Base-by-base conservation (phyloP, 2,113 vertebrate genomes). In the Pollachius pollachius region DNA sequence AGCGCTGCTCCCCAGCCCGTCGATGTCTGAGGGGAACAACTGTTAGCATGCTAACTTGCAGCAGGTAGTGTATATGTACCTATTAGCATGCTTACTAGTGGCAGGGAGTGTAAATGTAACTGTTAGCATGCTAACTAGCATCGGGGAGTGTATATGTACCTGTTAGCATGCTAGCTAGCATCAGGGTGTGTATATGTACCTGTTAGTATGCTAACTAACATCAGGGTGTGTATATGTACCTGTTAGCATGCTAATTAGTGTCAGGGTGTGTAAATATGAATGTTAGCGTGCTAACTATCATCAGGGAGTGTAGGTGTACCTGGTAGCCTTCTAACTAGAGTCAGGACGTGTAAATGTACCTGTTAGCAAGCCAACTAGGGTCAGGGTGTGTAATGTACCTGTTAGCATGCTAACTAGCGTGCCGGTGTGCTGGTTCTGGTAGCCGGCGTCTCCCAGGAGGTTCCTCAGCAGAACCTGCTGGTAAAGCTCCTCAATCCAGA, bases 401-500 rank as follows among this genome's bases (percentile, higher is more conserved):
- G 94, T 98, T 34, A 99, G 90, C 94, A 98, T 95, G 79, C 93
- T 95, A 89, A 98, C 94, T 73, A 99, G 95, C 0, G 97, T 93
- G 64, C 94, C 90, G 5, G 78, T 86, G 75, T 93, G 92, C 7
- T 97, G 93, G 81, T 94, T 93, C 91, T 94, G 96, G 91, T 96
- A 98, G 21, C 96, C 96, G 0, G 96, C 95, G 76, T 98, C 96
- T 0, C 91, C 95, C 56, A 99, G 91, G 86, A 99, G 93, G 89
- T 98, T 98, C 63, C 92, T 92, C 75, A 98, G 95, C 0, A 98
- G 81, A 25, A 99, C 93, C 80, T 97, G 96, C 58, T 95, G 93
- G 84, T 96, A 97, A 0, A 99, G 90, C 62, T 98, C 96, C 88
- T 99, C 97, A 0, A 97, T 94, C 97, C 97, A 99, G 67, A 93